Evolutionary conservation across 2,888 invertebrate genomes (phyloP), one percentile per base, ranked within the genome.

Genomic region (Rapana venosa): DNA sequence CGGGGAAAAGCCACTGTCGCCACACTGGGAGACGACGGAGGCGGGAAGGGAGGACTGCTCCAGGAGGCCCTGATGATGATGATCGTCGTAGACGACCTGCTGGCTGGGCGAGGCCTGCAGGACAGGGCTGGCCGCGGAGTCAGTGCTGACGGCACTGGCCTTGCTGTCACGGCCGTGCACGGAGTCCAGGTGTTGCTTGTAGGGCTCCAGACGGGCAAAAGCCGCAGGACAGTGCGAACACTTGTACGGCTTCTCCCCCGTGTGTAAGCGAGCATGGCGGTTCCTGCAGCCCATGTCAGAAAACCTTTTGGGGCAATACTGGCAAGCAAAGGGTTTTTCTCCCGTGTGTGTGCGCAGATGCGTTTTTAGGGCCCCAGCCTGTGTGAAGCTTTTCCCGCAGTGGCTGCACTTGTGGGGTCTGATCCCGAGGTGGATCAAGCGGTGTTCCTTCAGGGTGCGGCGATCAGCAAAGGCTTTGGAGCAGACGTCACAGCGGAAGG

Each of bases 401-500:
- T 85, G 56, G n/a, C 87, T 86, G 85, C 91, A 92, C 30, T 88
- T 88, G 83, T 91, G 90, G 4, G 92, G 92, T 22, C 87, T 86
- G 58, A 90, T 90, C 30, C 91, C 92, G 0, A 90, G 85, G 84
- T 92, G 92, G 30, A 79, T 90, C 83, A 88, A 88, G 87, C 89
- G 89, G 77, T 92, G 92, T 13, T 88, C 88, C 26, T 87, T 84
- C 77, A 90, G 58, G 77, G 87, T 90, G 11, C 90, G 84, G 32
- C 85, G 84, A 56, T 88, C 88, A 35, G 84, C 74, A 30, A 90
- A 90, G 13, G 84, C 85, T 81, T 92, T 92, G 22, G 88, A 90
- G 88, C 92, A 92, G 61, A 70, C 32, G 8, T 90, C 88, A 88
- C 92, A 92, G 32, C 87, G 85, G 81, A 90, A 92, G 11, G 92